These are phyloP conservation scores for Sinocyclocheilus anshuiensis DNA, from an alignment of 2,113 vertebrate genomes.

Conservation along the genomic window DNA sequence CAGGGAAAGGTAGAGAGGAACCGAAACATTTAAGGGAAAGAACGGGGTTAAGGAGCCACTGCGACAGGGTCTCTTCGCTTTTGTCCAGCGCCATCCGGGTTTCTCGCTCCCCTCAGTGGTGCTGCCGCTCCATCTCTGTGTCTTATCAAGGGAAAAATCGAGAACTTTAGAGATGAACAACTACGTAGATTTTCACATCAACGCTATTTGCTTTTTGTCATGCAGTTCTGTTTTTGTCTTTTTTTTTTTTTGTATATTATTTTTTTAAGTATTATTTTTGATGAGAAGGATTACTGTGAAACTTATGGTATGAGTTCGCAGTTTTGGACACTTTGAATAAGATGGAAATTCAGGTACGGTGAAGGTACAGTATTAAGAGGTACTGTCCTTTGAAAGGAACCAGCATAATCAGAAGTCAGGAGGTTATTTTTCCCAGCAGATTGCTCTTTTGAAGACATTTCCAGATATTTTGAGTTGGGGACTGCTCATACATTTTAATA, in stretches of 20 bases:
- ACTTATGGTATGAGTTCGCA: slow-evolving; percentile 36
- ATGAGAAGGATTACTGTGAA: slow-evolving; percentile 55
- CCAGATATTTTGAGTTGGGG: slow-evolving; percentile 14
- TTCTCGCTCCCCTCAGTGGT: slow-evolving; percentile 51
- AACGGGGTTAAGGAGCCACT: slow-evolving; percentile 19
- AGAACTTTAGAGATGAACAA: slow-evolving; percentile 54
- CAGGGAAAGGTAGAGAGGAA: slow-evolving; percentile 35
- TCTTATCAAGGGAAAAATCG: slow-evolving; percentile 57
- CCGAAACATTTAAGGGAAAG: slow-evolving; percentile 32
- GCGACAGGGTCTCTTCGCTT: slow-evolving; percentile 45
- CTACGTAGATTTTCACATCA: slow-evolving; percentile 57
- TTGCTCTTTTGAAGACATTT: slow-evolving; percentile 33
- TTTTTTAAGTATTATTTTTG: slow-evolving; percentile 63
- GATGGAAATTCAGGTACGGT: slow-evolving; percentile 27
- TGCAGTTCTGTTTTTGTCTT: slow-evolving; percentile 24
- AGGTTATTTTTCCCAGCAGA: slow-evolving; percentile 24
- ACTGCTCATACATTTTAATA: slow-evolving; percentile 25
- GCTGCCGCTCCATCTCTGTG: slow-evolving; percentile 56
- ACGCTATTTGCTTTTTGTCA: slow-evolving; percentile 61
- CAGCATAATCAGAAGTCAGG: slow-evolving; percentile 2
- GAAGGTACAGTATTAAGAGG: slow-evolving; percentile 27
- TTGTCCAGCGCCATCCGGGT: slow-evolving; percentile 51
- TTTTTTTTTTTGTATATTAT: slow-evolving; percentile 56
- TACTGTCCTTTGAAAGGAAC: slow-evolving; percentile 38
- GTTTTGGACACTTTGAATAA: slow-evolving; percentile 42